Evolutionary conservation across 1,140 invertebrate genomes (phyloP).

Genomic region (Papilio glaucus): DNA sequence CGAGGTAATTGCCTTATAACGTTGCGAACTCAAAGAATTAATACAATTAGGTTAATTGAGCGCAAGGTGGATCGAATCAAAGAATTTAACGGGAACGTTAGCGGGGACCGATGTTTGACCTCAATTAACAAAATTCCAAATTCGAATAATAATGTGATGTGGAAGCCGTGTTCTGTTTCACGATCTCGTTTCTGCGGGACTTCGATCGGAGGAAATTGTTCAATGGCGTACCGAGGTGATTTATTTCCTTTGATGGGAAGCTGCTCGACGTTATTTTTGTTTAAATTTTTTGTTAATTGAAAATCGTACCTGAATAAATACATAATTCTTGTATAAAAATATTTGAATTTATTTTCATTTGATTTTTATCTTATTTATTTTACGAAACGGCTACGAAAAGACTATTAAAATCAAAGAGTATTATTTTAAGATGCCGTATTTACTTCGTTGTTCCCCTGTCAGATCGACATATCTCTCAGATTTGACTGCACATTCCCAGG

Average conservation of each 20-base stretch:
- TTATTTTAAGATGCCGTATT: too few relatives aligned
- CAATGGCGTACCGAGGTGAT: constrained; percentile 1
- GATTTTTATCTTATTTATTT: too few relatives aligned
- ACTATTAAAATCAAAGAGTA: too few relatives aligned
- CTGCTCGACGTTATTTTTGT: background rate
- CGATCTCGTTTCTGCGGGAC: background rate
- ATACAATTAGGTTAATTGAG: constrained; percentile 22
- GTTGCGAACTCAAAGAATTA: constrained; percentile 14
- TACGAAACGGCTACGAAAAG: too few relatives aligned
- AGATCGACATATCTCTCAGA: too few relatives aligned
- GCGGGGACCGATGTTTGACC: constrained; percentile 3
- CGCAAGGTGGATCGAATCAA: constrained; percentile 15
- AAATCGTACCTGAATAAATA: background rate
- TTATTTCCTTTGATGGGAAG: constrained; percentile 19
- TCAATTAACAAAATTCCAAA: constrained; percentile 22
- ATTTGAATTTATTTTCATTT: too few relatives aligned
- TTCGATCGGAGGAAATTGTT: constrained; percentile 6
- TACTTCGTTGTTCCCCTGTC: too few relatives aligned
- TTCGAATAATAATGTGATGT: background rate
- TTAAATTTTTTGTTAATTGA: constrained; percentile 7
- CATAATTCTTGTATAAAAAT: too few relatives aligned
- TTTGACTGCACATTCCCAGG: too few relatives aligned
- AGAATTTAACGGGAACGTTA: constrained; percentile 17
- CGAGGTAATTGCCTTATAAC: constrained; percentile 19
- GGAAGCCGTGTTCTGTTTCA: background rate